Evolutionary conservation across 2,797 vertebrate species (phyloP).

Genomic region (Acropternis orthonyx): DNA sequence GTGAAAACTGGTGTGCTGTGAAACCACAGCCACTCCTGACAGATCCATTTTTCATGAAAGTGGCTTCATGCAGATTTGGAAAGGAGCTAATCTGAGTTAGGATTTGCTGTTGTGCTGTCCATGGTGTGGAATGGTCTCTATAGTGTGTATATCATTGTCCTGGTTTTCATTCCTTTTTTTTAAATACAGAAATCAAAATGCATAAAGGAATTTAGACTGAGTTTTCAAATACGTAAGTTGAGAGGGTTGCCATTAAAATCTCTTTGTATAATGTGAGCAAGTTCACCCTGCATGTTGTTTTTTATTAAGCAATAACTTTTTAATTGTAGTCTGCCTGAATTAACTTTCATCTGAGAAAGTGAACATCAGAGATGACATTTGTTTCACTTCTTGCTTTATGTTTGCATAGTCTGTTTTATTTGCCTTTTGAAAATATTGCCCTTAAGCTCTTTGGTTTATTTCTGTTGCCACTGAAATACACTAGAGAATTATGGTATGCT

Average conservation of each 20-base stretch:
- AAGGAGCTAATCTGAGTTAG: neutral
- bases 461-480: neutral
- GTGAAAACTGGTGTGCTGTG: neutral
- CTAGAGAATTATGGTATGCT: neutral
- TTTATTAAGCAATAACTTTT: neutral
- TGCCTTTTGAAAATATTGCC: neutral
- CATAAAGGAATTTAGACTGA: neutral
- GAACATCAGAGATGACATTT: neutral
- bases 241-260: neutral
- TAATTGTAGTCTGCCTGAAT: neutral
- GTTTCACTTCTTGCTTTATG: neutral
- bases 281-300: fast-evolving
- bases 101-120: neutral
- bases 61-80: neutral
- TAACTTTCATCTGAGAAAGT: neutral
- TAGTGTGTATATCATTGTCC: too few species aligned
- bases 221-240: neutral
- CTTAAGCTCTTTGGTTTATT: neutral
- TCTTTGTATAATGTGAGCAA: neutral
- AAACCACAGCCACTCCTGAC: neutral
- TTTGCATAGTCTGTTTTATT: neutral
- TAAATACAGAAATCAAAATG: neutral
- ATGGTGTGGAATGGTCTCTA: neutral
- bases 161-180: neutral
- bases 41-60: neutral